Evolutionary conservation across 2,888 invertebrate genomes (phyloP), one percentile per base, ranked within the genome.

Genomic region (Drepanosiphum platanoidis): DNA sequence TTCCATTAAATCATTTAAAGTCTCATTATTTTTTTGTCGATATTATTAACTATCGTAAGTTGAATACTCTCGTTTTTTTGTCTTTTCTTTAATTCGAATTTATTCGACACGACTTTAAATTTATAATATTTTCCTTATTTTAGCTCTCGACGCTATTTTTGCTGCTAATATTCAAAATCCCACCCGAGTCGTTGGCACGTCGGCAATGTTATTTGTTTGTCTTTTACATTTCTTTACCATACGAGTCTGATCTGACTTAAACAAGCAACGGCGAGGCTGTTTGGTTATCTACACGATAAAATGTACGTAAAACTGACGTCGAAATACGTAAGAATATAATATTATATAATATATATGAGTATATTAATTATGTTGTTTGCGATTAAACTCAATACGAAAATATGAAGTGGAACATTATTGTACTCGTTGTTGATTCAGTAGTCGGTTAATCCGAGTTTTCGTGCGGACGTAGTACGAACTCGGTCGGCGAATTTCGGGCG

Each of bases 301-400:
- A 75, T 61, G 75, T 34, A 75, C 32, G 52, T 36, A 58, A 75
- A 58, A 75, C n/a, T n/a, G n/a, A n/a, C n/a, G n/a, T n/a, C n/a
- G n/a, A n/a, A n/a, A n/a, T n/a, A n/a, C n/a, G n/a, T n/a, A n/a
- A n/a, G n/a, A 58, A 46, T 46, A 9, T 46, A 46, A n/a, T 18
- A 46, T 15, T 46, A 46, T 42, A 15, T 2, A 13, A 18, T 52
- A 52, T 52, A 52, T 36, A n/a, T 52, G 8, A 34, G n/a, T 46
- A 72, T 3, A 18, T 27, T 30, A 1, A 32, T 52, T 22, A 74
- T 22, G 32, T 46, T 74, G 32, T 52, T 74, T 74, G 30, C 32
- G 74, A 74, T 52, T 74, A 52, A 52, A 74, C 74, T 74, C n/a
- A n/a, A n/a, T 74, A 32, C 46, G 18, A 77, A 61, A 77, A 36